These are phyloP conservation scores for Adelges cooleyi DNA, from an alignment of 1,140 invertebrate genomes.

Conservation along the genomic window DNA sequence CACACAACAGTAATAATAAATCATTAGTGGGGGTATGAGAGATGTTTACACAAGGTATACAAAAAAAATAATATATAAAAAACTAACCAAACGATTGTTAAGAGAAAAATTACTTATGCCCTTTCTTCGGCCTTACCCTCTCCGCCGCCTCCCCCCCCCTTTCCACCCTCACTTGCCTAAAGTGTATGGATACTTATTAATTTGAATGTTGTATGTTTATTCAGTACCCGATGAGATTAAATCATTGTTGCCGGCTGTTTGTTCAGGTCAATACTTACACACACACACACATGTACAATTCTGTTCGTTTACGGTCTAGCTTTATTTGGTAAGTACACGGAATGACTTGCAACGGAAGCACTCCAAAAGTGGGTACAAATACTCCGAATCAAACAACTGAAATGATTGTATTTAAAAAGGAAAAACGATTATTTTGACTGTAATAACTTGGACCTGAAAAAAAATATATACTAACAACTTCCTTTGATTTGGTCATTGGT, in stretches of 20 bases:
- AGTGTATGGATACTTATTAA: slow-evolving; percentile 17
- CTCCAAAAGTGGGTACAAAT: background rate
- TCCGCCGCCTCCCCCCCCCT: background rate
- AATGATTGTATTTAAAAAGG: background rate
- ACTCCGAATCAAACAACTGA: background rate
- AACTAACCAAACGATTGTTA: slow-evolving; percentile 6
- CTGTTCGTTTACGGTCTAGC: background rate
- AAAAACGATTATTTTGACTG: slow-evolving; percentile 12
- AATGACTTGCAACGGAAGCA: slow-evolving; percentile 26
- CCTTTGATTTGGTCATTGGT: no score
- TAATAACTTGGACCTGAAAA: background rate
- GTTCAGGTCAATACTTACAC: slow-evolving; percentile 18
- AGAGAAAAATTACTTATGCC: slow-evolving; percentile 10
- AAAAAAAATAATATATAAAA: background rate
- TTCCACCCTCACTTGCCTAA: background rate
- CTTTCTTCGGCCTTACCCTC: background rate
- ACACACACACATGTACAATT: no score
- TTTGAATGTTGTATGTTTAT: slow-evolving; percentile 22
- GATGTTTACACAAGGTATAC: slow-evolving; percentile 11
- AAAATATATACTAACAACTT: no score
- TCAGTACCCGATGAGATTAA: slow-evolving; percentile 17
- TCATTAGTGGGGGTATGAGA: slow-evolving; percentile 11
- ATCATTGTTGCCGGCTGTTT: slow-evolving; percentile 26
- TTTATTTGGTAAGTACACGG: slow-evolving; percentile 18
- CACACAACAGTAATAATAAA: slow-evolving; percentile 22